Evolutionary conservation across 92 coral and sea anemone genomes (phyloP), one percentile per base, ranked within the genome.

Genomic region (Palythoa grandis): DNA sequence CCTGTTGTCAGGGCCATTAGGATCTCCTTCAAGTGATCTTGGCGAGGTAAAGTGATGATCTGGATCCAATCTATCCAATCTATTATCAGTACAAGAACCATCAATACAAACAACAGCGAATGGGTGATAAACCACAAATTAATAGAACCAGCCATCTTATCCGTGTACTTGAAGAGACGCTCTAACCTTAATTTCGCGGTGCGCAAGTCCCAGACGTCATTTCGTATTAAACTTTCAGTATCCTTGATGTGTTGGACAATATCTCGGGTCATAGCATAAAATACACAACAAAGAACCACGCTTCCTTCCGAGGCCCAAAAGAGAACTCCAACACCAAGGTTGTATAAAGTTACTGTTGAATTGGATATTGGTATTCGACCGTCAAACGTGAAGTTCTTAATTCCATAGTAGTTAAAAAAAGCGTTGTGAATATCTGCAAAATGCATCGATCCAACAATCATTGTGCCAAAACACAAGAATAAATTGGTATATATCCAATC

Each of bases 61-160:
- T 76, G 86, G 10, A 90, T 56, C 93, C 93, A 90, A 16, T 83
- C 93, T 7, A 83, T 48, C 13, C 93, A 90, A 16, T 83, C 93
- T 7, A 83, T 48, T 5, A 84, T 88, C 12, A 87, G 79, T 3
- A 85, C 85, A 4, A 90, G 37, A 12, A 87, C 85, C 14, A 87
- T 86, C n/a, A 77, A 40, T 47, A 78, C 11, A 75, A 86, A 90
- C 65, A 90, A 69, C 76, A 87, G 25, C 20, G 89, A 87, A 65
- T 92, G 95, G 22, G 87, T 47, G n/a, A 54, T 48, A 87, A 92
- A 92, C 95, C 92, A 92, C 16, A 38, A 38, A 23, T 80, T 89
- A 16, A 88, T 74, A 20, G 95, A 61, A 23, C 77, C 60, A 13
- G 74, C 52, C 15, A 89, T 61, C 48, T 82, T 68, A 48, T 92